Conservation (phyloP, 2,113 vertebrate species). For the Pholis gunnellus region DNA sequence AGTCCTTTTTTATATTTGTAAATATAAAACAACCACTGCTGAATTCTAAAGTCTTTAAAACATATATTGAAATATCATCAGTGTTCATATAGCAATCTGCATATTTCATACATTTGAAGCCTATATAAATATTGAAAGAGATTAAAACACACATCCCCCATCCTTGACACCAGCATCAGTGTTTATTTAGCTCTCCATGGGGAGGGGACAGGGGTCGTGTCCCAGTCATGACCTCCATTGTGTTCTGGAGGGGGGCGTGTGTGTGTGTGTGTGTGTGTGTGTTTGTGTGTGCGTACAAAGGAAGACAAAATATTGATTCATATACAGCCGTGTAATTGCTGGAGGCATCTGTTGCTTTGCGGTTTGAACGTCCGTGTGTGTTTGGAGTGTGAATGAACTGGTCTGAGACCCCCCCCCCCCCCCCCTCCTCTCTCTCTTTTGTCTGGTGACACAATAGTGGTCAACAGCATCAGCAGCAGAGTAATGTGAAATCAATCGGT, state of each 20-base stretch:
- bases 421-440: constrained; percentile 14
- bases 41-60: background rate
- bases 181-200: constrained; percentile 58
- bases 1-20: background rate
- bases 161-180: constrained; percentile 20
- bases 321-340: constrained; percentile 63
- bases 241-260: constrained; percentile 58
- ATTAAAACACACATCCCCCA: background rate
- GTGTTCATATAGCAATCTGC: background rate
- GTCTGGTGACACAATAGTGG: constrained; percentile 57
- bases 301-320: constrained; percentile 72
- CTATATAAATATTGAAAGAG: background rate
- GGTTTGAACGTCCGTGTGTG: constrained; percentile 40
- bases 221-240: constrained; percentile 73
- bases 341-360: constrained; percentile 67
- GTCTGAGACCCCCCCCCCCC: background rate
- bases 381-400: constrained; percentile 54
- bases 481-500: constrained; percentile 50
- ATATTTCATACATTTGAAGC: background rate
- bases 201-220: constrained; percentile 63
- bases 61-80: background rate
- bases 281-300: constrained; percentile 55
- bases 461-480: constrained; percentile 19
- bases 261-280: background rate
- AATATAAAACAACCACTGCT: background rate